Conservation (phyloP, 2,113 vertebrate genomes). For the Esox niger region DNA sequence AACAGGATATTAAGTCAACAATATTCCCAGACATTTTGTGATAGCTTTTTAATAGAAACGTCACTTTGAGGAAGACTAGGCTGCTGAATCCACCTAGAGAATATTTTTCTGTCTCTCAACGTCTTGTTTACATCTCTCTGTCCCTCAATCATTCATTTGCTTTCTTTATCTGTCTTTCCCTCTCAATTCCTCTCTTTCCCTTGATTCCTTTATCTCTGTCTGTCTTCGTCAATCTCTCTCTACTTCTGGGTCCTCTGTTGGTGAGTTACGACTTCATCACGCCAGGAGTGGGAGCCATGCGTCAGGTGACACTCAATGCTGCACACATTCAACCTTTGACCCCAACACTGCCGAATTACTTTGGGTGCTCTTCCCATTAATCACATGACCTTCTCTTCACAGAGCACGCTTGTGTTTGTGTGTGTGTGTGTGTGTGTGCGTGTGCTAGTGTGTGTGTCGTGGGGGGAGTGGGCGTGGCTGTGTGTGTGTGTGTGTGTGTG, state of each 20-base stretch:
- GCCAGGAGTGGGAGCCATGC: constrained; percentile 39
- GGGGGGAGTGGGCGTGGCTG: too few species aligned
- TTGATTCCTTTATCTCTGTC: not conserved
- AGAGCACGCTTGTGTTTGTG: not conserved
- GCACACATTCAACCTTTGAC: constrained; percentile 63
- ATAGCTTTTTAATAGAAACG: constrained; percentile 67
- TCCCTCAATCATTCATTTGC: not conserved
- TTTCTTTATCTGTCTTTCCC: constrained; percentile 17
- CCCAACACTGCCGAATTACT: constrained; percentile 58
- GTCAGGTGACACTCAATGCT: constrained; percentile 56
- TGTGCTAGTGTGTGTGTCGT: too few species aligned
- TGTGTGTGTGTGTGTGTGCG: too few species aligned
- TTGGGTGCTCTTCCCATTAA: constrained; percentile 62
- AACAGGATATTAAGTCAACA: constrained; percentile 57
- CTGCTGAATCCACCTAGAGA: constrained; percentile 31
- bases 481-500: too few species aligned
- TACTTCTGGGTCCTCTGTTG: not conserved
- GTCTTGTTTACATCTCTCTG: not conserved
- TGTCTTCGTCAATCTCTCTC: not conserved
- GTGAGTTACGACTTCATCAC: constrained; percentile 59
- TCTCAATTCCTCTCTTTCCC: not conserved
- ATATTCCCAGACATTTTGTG: constrained; percentile 44
- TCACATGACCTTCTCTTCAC: constrained; percentile 56
- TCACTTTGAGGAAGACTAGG: constrained; percentile 43
- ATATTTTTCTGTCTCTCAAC: not conserved